Evolutionary conservation across 2,113 vertebrate species (phyloP).

Genomic region (Tragelaphus buxtoni): DNA sequence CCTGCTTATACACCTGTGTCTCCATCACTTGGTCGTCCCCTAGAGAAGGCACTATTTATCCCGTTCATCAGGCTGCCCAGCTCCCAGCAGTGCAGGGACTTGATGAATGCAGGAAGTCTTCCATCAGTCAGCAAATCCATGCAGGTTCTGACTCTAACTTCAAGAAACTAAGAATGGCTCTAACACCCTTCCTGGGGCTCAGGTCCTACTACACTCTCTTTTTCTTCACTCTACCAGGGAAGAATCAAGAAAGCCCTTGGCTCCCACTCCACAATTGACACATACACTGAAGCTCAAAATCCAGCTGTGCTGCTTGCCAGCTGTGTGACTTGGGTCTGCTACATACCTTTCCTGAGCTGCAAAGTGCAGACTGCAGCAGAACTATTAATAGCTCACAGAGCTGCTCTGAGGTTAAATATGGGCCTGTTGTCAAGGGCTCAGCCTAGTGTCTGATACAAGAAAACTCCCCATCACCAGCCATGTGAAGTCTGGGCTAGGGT

Average conservation of each 20-base stretch:
- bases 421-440: not conserved
- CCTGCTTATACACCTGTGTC: not conserved
- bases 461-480: too few relatives aligned
- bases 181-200: not conserved
- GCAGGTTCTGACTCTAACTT: not conserved
- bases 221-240: not conserved
- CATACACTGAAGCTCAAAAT: not conserved
- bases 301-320: not conserved
- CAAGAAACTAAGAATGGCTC: not conserved
- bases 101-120: not conserved
- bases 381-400: not conserved
- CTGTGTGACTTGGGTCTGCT: not conserved
- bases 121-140: too few relatives aligned
- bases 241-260: not conserved
- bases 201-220: not conserved
- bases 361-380: not conserved
- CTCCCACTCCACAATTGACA: too few relatives aligned
- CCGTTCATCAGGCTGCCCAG: not conserved
- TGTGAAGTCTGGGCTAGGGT: not conserved
- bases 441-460: not conserved
- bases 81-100: not conserved
- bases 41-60: not conserved
- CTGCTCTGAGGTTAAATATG: not conserved
- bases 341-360: not conserved
- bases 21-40: rapidly evolving